phyloP scores from a whole-genome alignment of 2,113 vertebrate genomes.

The Scortum barcoo region DNA sequence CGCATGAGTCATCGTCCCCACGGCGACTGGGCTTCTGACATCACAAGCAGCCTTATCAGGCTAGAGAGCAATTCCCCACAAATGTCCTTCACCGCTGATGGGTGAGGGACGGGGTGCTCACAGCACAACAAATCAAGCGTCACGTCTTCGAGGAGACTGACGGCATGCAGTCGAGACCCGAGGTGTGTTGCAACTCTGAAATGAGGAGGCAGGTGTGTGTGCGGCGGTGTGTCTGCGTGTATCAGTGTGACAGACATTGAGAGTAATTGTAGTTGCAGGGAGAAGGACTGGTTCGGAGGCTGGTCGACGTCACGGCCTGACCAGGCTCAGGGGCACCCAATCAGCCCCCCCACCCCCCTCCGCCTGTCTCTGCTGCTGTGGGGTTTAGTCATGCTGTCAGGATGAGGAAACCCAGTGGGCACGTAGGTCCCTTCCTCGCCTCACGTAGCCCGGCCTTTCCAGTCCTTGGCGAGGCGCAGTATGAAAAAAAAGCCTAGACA shows the following conservation, averaged over 20 bases:
- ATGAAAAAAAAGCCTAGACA: conserved; percentile 31
- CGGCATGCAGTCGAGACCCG: conserved; percentile 34
- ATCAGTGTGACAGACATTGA: conserved; percentile 36
- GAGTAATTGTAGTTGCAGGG: conserved; percentile 43
- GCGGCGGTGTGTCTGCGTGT: not conserved
- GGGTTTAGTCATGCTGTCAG: conserved; percentile 39
- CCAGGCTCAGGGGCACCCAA: conserved; percentile 27
- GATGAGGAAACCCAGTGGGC: conserved; percentile 39
- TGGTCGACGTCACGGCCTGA: conserved; percentile 29
- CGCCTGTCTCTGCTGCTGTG: conserved; percentile 5
- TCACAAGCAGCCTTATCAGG: conserved; percentile 60
- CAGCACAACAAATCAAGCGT: conserved; percentile 36
- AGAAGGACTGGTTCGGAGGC: conserved; percentile 39
- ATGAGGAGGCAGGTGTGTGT: conserved; percentile 40
- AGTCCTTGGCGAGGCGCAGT: not conserved
- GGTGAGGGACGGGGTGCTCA: conserved; percentile 10
- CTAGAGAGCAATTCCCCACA: conserved; percentile 54
- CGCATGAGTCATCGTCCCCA: conserved; percentile 75
- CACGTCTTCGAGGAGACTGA: conserved; percentile 7
- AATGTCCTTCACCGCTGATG: conserved; percentile 58
- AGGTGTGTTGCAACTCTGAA: conserved; percentile 37
- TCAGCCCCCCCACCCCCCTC: conserved; percentile 14
- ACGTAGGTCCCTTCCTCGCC: conserved; percentile 10
- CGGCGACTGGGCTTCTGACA: conserved; percentile 63
- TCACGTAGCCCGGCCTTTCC: conserved; percentile 24